Conservation (phyloP, 2,797 vertebrate genomes). For the Nothura maculosa region DNA sequence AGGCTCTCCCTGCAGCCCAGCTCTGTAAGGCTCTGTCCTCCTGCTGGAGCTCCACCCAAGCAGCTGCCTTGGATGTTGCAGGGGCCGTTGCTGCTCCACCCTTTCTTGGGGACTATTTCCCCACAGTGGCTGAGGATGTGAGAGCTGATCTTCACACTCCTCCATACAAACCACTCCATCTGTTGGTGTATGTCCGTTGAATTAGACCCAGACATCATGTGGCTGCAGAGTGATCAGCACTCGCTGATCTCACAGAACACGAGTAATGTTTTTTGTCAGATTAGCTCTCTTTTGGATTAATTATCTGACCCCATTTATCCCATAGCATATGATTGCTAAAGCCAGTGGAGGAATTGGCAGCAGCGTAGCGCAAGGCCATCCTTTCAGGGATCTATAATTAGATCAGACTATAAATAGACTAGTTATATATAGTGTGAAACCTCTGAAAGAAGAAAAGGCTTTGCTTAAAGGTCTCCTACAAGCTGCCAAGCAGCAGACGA, state of each 20-base stretch:
- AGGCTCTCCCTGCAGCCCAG: too few species aligned
- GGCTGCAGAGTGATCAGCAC: not conserved
- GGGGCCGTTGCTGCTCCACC: too few species aligned
- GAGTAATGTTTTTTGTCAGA: not conserved
- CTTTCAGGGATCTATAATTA: constrained; percentile 12
- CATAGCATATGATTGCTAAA: not conserved
- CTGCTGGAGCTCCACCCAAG: too few species aligned
- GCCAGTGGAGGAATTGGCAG: not conserved
- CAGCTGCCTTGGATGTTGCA: too few species aligned
- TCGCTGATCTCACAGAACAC: not conserved
- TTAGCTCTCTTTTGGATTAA: not conserved
- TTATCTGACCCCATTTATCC: constrained; percentile 11
- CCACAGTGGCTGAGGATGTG: too few species aligned
- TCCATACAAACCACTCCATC: too few species aligned
- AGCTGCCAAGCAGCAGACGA: rapidly evolving
- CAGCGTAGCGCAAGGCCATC: not conserved
- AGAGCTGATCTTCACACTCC: too few species aligned
- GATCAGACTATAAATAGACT: not conserved
- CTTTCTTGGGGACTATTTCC: too few species aligned
- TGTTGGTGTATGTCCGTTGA: not conserved
- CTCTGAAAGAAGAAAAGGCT: not conserved
- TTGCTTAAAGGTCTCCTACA: not conserved
- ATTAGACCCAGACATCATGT: not conserved
- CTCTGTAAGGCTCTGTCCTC: too few species aligned
- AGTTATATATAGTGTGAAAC: not conserved